Evolutionary conservation across 2,113 vertebrate species (phyloP), one percentile per base, ranked within the genome.

Genomic region (Gambusia holbrooki): DNA sequence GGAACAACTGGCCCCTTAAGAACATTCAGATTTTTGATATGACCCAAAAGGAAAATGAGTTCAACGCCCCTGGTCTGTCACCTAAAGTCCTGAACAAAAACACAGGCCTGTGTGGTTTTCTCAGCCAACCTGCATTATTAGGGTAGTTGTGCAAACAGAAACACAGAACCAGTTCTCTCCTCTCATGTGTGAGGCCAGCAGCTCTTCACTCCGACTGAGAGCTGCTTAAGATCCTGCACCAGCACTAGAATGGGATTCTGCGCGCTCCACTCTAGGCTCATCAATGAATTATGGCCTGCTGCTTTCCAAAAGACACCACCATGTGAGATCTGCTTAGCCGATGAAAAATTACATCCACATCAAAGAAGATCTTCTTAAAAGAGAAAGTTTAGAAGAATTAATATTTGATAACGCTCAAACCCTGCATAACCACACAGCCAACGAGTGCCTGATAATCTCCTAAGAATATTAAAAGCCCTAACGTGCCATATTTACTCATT

Each of bases 331-430:
- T 93, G 92, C 91, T 90, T 89, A 87, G 87, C 86, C 76, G 45
- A 81, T 89, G 79, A 87, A 88, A 93, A 92, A 92, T 90, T 93
- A 91, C 90, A 92, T 79, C 87, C 83, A 93, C 91, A 94, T 94
- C 91, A 93, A 94, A 94, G 92, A 89, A 83, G 76, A n/a, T 79
- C 70, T 84, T 88, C 87, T 89, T 92, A 91, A 93, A 90, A 92
- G 93, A 90, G 92, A 88, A 89, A 94, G 89, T 94, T 94, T 93
- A 92, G 87, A 84, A 85, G 40, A 89, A 93, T 93, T 89, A 93
- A 94, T 94, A 94, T 92, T 93, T 94, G 90, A 94, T 92, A 76
- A 89, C 66, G 89, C 84, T 86, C 87, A 87, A 90, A 81, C 73
- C 77, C 85, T 84, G 88, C 83, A 88, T 87, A 90, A 90, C 88